Base-by-base conservation (phyloP, 2,113 vertebrate species). In the Bombycilla garrulus region DNA sequence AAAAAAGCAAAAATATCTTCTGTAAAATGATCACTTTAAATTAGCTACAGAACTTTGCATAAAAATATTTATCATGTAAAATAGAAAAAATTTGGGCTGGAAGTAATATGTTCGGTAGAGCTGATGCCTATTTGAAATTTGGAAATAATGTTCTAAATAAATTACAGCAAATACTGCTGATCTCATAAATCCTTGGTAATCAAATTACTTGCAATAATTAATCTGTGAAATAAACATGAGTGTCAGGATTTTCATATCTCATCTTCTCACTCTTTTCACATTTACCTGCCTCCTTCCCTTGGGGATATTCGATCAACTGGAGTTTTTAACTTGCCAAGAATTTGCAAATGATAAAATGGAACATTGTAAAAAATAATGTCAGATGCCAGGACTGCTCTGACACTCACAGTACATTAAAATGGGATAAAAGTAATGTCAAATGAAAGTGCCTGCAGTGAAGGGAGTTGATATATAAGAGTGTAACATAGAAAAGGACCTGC, bases 121-220 rank as follows among this genome's bases (percentile, higher is more conserved):
- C 8, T 74, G 22, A 18, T 82, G 9, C 7, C 31, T 66, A 11
- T 69, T 86, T 93, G 81, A 90, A 86, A 74, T 88, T 25, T 78
- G 65, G 38, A 25, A 35, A 29, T 83, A 79, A 33, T 31, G 6
- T 36, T 76, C 53, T 64, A 88, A 92, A 85, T 48, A 91, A 92
- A 77, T 81, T 80, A 44, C 61, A 69, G 29, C 14, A 90, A 93
- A 95, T 67, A 78, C 26, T 51, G 3, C 11, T 76, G 69, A 92
- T 69, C 40, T 66, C 51, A 47, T 84, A 80, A 86, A 94, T 38
- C 9, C 35, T 57, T 73, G 36, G 48, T 95, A 96, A 90, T 81
- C 20, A 90, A 90, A 73, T 83, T 87, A 80, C 42, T 85, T 94
- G n/a, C 15, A 66, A 62, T 74, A 94, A 91, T 95, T 95, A 94